phyloP scores from a whole-genome alignment of 2,113 vertebrate species.

The Bufo gargarizans region DNA sequence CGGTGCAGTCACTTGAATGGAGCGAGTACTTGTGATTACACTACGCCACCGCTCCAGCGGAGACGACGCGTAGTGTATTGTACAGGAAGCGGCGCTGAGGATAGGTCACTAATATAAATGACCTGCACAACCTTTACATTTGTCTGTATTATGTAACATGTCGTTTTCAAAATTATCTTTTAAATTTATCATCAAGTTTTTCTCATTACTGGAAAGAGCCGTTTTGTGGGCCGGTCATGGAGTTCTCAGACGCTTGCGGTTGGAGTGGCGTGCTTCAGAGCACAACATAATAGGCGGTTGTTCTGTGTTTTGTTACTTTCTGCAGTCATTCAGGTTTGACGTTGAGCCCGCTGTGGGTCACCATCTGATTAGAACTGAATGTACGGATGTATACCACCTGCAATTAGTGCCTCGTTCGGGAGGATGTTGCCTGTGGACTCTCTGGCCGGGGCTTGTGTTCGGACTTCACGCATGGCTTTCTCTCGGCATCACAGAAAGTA shows the following conservation, averaged over 20 bases:
- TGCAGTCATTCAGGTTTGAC: slow-evolving; percentile 6
- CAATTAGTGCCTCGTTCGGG: background rate
- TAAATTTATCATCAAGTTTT: background rate
- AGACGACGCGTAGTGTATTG: too few species aligned
- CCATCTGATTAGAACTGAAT: slow-evolving; percentile 1
- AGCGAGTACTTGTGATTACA: too few species aligned
- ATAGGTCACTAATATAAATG: too few species aligned
- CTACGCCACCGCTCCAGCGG: too few species aligned
- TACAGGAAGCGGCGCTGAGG: too few species aligned
- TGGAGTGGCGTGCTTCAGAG: background rate
- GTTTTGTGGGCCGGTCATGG: background rate
- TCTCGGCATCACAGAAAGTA: background rate
- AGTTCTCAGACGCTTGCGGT: background rate
- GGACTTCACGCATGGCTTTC: background rate
- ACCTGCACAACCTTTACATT: too few species aligned
- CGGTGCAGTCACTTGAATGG: too few species aligned
- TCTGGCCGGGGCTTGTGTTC: background rate
- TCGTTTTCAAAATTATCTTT: background rate
- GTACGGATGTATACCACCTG: background rate
- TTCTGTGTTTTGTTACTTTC: background rate
- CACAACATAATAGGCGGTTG: background rate
- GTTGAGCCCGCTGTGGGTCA: background rate
- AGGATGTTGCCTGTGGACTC: slow-evolving; percentile 4
- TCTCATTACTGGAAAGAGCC: background rate
- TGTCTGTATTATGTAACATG: background rate